phyloP scores from a whole-genome alignment of 2,888 invertebrate genomes.

The Dryomyza anilis region DNA sequence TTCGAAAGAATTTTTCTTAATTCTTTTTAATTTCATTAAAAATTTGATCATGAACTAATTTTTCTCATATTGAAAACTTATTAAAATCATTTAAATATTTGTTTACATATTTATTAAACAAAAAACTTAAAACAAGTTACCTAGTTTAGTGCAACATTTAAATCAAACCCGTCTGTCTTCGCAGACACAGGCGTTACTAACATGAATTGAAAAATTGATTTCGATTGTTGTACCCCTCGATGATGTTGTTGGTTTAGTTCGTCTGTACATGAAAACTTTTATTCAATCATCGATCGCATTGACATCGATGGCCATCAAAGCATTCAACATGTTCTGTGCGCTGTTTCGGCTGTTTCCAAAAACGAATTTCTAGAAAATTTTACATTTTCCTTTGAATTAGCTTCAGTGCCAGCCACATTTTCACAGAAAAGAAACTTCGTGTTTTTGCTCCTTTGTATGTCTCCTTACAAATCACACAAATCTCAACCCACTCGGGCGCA shows the following conservation, averaged over 20 bases:
- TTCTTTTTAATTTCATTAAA: no score
- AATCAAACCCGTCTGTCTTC: no score
- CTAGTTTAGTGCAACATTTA: no score
- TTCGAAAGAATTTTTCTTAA: no score
- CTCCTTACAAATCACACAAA: not conserved
- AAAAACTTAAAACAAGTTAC: no score
- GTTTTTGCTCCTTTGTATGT: not conserved
- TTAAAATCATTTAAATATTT: no score
- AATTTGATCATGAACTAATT: no score
- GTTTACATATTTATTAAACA: no score
- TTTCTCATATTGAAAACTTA: no score
- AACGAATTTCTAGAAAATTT: not conserved
- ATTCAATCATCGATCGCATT: conserved; percentile 12
- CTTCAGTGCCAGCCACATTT: not conserved
- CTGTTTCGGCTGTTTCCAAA: not conserved
- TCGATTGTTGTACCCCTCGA: no score
- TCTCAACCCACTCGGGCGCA: no score
- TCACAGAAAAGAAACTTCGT: no score
- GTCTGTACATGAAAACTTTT: conserved; percentile 7
- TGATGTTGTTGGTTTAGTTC: not conserved
- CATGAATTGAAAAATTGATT: not conserved
- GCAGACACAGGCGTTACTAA: not conserved
- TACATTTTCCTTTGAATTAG: not conserved
- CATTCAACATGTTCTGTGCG: not conserved
- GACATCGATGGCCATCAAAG: conserved; percentile 12